Evolutionary conservation across 2,797 vertebrate species (phyloP).

Genomic region (Urophycis tenuis): DNA sequence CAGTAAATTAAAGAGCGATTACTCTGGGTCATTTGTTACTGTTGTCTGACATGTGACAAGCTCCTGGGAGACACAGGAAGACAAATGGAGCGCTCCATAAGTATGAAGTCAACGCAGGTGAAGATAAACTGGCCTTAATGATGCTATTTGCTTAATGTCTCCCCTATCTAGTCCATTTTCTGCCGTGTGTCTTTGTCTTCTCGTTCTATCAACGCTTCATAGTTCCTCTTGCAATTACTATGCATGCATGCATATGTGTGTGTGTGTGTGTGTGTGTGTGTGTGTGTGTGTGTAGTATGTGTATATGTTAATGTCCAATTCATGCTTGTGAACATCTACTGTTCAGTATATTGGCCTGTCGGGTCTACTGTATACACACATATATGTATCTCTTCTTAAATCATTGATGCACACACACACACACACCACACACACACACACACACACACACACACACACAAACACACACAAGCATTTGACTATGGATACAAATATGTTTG

Average conservation of each 20-base stretch:
- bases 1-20: conserved; percentile 76
- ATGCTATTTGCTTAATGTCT: conserved; percentile 71
- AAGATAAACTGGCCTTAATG: conserved; percentile 75
- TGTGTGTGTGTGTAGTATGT: not conserved
- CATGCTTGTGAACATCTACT: not conserved
- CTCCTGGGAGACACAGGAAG: conserved; percentile 62
- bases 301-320: not conserved
- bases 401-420: conserved; percentile 32
- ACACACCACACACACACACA: not conserved
- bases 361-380: conserved; percentile 46
- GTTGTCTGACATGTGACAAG: conserved; percentile 62
- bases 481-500: too few species aligned
- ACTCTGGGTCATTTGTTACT: conserved; percentile 71
- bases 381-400: conserved; percentile 74
- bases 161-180: conserved; percentile 12
- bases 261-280: too few species aligned
- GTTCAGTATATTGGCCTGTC: not conserved
- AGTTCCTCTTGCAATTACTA: not conserved
- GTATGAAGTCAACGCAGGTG: conserved; percentile 68
- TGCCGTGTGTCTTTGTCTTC: conserved; percentile 1
- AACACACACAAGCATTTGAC: not conserved
- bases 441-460: conserved; percentile 15
- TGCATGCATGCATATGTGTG: not conserved
- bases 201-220: not conserved
- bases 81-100: conserved; percentile 62